These are phyloP conservation scores for Chiridota heheva DNA, from an alignment of 35 echinoderm and acorn worm species.

Conservation along the genomic window DNA sequence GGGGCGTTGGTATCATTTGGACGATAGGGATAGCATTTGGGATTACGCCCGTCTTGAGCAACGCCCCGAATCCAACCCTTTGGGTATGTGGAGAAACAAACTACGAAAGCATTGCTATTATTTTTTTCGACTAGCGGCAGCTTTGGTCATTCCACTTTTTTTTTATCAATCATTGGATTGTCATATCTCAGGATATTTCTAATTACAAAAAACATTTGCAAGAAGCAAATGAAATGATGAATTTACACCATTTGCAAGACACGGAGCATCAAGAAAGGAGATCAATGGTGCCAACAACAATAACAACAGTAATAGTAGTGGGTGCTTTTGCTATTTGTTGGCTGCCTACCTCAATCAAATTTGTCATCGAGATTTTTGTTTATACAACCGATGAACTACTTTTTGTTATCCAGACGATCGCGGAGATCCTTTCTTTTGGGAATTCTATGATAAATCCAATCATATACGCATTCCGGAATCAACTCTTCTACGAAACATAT, in stretches of 20 bases:
- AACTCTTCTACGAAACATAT: slow-evolving; percentile 11
- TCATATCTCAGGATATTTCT: slow-evolving; percentile 28
- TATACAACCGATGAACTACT: not conserved
- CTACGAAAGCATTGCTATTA: not conserved
- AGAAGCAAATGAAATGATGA: not conserved
- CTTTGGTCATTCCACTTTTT: not conserved
- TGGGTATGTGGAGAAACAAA: slow-evolving; percentile 31
- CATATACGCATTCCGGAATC: slow-evolving; percentile 25
- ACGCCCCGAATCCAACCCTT: not conserved
- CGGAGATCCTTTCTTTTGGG: not conserved
- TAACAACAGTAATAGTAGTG: slow-evolving; percentile 12
- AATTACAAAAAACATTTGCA: not conserved
- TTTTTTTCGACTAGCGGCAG: not conserved
- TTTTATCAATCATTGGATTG: not conserved
- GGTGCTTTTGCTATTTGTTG: slow-evolving; percentile 22
- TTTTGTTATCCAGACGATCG: slow-evolving; percentile 4
- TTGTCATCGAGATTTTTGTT: not conserved
- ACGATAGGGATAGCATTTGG: not conserved
- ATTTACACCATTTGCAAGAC: not conserved
- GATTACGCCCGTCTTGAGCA: not conserved
- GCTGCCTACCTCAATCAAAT: slow-evolving; percentile 24
- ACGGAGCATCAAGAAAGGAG: not conserved
- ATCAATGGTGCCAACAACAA: slow-evolving; percentile 1
- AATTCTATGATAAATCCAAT: slow-evolving; percentile 43
- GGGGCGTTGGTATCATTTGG: not conserved